Evolutionary conservation across 2,797 vertebrate species (phyloP).

Genomic region (Cetoscarus ocellatus): DNA sequence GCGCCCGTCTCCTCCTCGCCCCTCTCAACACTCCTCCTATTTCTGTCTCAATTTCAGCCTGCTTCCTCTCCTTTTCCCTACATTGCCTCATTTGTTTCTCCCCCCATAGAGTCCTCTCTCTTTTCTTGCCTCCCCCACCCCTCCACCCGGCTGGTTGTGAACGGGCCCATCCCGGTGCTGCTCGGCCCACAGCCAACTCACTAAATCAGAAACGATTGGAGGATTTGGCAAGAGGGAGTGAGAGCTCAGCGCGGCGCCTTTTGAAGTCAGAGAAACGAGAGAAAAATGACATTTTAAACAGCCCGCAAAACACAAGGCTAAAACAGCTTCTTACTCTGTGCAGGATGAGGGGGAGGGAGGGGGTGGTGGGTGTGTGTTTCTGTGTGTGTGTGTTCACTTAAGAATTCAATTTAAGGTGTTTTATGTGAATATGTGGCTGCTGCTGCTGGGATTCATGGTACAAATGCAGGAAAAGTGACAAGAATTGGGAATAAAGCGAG

Average conservation of each 20-base stretch:
- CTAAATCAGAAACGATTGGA: slow-evolving; percentile 87
- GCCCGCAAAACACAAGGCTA: slow-evolving; percentile 82
- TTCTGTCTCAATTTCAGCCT: slow-evolving; percentile 76
- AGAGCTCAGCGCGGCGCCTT: slow-evolving; percentile 76
- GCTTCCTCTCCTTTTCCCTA: slow-evolving; percentile 58
- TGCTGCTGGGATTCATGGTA: slow-evolving; percentile 25
- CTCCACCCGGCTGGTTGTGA: slow-evolving; percentile 72
- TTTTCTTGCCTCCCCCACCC: slow-evolving; percentile 26
- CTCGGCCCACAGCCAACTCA: slow-evolving; percentile 82
- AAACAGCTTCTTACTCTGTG: slow-evolving; percentile 73
- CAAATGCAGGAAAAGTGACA: slow-evolving; percentile 24
- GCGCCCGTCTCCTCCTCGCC: slow-evolving; percentile 59
- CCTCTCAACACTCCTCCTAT: slow-evolving; percentile 70
- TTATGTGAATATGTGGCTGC: slow-evolving; percentile 22
- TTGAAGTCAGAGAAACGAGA: slow-evolving; percentile 83
- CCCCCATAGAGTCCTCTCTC: slow-evolving; percentile 28
- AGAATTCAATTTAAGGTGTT: slow-evolving; percentile 39
- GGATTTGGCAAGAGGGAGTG: slow-evolving; percentile 86
- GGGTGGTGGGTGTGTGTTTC: slow-evolving; percentile 19
- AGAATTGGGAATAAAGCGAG: slow-evolving; percentile 23
- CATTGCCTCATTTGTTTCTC: slow-evolving; percentile 66
- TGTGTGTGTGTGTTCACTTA: slow-evolving; percentile 33
- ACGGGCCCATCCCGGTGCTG: slow-evolving; percentile 78
- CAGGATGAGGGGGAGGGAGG: slow-evolving; percentile 21
- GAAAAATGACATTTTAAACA: slow-evolving; percentile 86